Evolutionary conservation across 2,113 vertebrate species (phyloP), one percentile per base, ranked within the genome.

Genomic region (Bos javanicus): DNA sequence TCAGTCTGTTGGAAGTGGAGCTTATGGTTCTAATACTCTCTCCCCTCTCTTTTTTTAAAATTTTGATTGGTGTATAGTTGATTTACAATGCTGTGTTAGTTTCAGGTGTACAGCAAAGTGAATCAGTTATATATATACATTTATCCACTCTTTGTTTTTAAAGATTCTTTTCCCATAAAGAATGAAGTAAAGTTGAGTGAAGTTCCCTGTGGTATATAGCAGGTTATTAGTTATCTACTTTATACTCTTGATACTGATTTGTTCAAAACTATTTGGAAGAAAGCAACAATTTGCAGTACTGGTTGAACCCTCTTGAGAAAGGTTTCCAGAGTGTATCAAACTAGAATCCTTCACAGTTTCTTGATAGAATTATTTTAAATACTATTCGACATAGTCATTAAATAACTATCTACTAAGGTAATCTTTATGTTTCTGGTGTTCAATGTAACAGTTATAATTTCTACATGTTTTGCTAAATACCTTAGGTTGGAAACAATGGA

Each of bases 391-490:
- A 88, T 92, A 87, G 81, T 88, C 43, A 78, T 91, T 78, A 87
- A 92, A 43, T 54, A 90, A 74, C 91, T 90, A 36, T 88, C 39
- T 87, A 83, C 19, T 95, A 94, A 96, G 50, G 14, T 67, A 23
- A 87, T 88, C 23, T 91, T 91, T 43, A 82, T 86, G 67, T 93
- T 96, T 97, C 46, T 92, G 60, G 48, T 86, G 59, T 87, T 96
- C 62, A n/a, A 1, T 86, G 87, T 87, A 71, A 93, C 10, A 43
- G 14, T 84, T 25, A 71, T 25, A 64, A 60, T 14, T 87, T 81
- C 19, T 57, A 23, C 94, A 80, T 56, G 33, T 91, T 94, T 97
- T 96, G 39, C 82, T 95, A 90, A 97, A 84, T 86, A 50, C 12
- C 30, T 84, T 92, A 57, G 64, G 13, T 96, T 96, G 64, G 83